These are phyloP conservation scores for Coracopsis vasa DNA, from an alignment of 2,113 vertebrate species.

Conservation along the genomic window DNA sequence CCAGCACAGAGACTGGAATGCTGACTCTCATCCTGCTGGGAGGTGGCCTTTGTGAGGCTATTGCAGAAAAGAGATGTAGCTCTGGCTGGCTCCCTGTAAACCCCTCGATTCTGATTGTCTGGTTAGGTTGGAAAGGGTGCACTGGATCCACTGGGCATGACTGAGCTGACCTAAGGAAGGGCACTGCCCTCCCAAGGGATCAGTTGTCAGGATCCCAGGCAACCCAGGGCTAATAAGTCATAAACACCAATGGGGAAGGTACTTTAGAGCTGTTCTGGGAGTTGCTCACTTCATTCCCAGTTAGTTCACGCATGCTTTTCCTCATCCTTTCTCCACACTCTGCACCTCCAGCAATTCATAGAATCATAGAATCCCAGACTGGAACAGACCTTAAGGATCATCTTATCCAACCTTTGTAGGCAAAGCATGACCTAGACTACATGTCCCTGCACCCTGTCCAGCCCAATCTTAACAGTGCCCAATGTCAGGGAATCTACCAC, in stretches of 20 bases:
- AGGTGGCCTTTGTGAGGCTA: accelerated
- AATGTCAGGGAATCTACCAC: not conserved
- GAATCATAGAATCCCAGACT: not conserved
- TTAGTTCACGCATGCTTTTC: not conserved
- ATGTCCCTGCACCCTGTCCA: not conserved
- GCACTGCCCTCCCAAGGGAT: not conserved
- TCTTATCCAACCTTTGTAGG: not conserved
- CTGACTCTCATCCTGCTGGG: not conserved
- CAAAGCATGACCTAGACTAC: not conserved
- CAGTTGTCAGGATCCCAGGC: not conserved
- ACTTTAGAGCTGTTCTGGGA: not conserved
- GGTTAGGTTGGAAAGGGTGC: not conserved
- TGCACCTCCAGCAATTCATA: not conserved
- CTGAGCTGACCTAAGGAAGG: not conserved
- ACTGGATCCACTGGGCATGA: not conserved
- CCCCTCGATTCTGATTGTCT: not conserved
- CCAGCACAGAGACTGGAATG: not conserved
- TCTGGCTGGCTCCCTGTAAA: not conserved
- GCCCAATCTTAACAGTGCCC: not conserved
- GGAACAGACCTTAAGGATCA: not conserved
- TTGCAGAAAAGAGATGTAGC: not conserved
- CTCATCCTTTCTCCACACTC: not conserved
- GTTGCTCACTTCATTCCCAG: not conserved
- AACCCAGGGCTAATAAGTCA: not conserved
- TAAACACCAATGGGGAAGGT: not conserved